These are phyloP conservation scores for Onthophagus taurus DNA, from an alignment of 1,140 invertebrate genomes.

Conservation along the genomic window DNA sequence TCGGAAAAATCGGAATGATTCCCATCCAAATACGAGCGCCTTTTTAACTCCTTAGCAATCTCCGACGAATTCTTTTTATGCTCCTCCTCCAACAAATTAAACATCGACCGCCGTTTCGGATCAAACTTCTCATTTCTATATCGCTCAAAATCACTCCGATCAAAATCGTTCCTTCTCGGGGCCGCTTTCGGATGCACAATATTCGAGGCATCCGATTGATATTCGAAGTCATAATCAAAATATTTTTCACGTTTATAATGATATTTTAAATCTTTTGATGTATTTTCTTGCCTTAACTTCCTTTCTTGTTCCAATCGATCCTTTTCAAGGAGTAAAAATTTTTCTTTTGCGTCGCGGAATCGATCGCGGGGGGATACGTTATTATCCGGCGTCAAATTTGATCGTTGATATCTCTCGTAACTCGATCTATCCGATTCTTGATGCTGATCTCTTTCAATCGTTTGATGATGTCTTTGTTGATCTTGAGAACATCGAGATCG, in stretches of 20 bases:
- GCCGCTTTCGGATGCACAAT: constrained; percentile 29
- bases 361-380: constrained; percentile 60
- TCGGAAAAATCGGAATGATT: constrained; percentile 14
- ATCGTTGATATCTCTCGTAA: no score
- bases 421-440: no score
- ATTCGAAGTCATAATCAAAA: constrained; percentile 14
- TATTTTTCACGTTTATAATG: not conserved
- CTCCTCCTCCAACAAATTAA: constrained; percentile 38
- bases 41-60: constrained; percentile 40
- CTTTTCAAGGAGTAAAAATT: constrained; percentile 67
- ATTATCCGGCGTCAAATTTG: constrained; percentile 44
- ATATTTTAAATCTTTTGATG: constrained; percentile 11
- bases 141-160: constrained; percentile 29
- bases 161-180: constrained; percentile 21
- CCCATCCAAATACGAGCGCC: constrained; percentile 36
- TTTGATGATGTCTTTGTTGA: no score
- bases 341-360: constrained; percentile 75
- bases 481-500: constrained; percentile 4
- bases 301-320: constrained; percentile 50
- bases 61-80: constrained; percentile 36
- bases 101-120: constrained; percentile 36
- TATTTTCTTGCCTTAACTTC: constrained; percentile 27
- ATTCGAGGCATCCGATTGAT: constrained; percentile 16
- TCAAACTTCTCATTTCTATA: constrained; percentile 37
- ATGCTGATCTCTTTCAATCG: constrained; percentile 37